Percentiles rank a stretch among this genome's conserved stretches.
Evolutionary conservation across 2,888 invertebrate species (phyloP).

Genomic region (Cryptosula pallasiana): DNA sequence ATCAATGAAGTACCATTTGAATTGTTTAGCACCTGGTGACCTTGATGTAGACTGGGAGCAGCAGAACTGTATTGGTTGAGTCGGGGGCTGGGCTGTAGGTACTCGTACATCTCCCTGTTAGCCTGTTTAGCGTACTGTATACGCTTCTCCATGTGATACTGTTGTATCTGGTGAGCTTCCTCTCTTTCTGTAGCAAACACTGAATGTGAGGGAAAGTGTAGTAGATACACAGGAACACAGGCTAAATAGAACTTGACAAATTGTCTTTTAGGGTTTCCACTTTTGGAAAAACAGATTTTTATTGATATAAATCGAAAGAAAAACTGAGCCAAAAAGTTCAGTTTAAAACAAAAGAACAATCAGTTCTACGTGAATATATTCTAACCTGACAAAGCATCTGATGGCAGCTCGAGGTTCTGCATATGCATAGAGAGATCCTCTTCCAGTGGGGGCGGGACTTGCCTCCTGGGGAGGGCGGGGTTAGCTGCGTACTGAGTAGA

Average conservation of each 20-base stretch:
- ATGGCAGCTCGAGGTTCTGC: background rate
- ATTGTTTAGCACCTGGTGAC: background rate
- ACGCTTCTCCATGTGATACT: conserved; percentile 30
- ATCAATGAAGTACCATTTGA: background rate
- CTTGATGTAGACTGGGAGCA: background rate
- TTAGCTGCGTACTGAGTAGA: background rate
- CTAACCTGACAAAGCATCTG: conserved; percentile 3
- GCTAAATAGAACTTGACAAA: no score
- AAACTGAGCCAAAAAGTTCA: background rate
- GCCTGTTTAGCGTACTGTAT: conserved; percentile 29
- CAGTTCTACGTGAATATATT: background rate
- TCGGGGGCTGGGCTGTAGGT: background rate
- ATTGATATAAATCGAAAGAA: background rate
- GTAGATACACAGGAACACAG: background rate
- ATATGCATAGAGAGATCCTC: background rate
- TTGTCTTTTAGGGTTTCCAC: no score
- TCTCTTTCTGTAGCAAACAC: conserved; percentile 17
- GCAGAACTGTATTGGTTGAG: background rate
- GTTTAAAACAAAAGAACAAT: no score
- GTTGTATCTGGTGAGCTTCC: conserved; percentile 27
- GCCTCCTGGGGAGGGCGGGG: background rate
- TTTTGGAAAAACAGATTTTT: background rate
- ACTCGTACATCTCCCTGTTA: conserved; percentile 4
- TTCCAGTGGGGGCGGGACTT: background rate
- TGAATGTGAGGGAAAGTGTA: no score